Percentiles rank a stretch among this genome's conserved stretches.
Conservation (phyloP, 30 jellyfish, hydroid and myxozoan genomes). For the Mastigias papua region DNA sequence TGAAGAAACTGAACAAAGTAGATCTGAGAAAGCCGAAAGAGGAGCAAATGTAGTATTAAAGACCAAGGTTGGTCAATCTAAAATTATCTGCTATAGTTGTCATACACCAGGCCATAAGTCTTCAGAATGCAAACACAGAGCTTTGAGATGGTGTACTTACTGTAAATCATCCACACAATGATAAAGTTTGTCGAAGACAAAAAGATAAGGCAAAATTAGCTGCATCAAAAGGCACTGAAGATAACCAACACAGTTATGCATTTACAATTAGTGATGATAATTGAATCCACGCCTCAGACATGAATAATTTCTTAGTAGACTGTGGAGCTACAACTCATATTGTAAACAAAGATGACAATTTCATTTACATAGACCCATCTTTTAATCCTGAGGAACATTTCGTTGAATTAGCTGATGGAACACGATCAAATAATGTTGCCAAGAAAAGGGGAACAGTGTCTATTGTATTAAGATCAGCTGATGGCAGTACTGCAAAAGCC, state of each 20-base stretch:
- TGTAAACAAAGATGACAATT: slow-evolving; percentile 55
- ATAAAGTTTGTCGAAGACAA: slow-evolving; percentile 70
- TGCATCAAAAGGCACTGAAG: slow-evolving; percentile 7
- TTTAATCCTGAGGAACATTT: slow-evolving; percentile 76
- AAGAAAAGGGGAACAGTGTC: slow-evolving; percentile 65
- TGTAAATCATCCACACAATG: slow-evolving; percentile 74
- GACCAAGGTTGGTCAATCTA: slow-evolving; percentile 28
- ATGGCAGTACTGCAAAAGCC: slow-evolving; percentile 48
- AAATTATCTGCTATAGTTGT: slow-evolving; percentile 59
- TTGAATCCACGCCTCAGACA: background rate
- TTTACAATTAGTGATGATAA: slow-evolving; percentile 21
- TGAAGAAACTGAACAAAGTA: background rate
- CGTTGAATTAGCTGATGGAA: slow-evolving; percentile 76
- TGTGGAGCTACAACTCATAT: slow-evolving; percentile 78
- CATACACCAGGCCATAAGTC: slow-evolving; percentile 83
- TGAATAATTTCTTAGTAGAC: slow-evolving; percentile 51
- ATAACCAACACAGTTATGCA: slow-evolving; percentile 25
- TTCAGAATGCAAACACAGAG: slow-evolving; percentile 44
- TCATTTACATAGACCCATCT: slow-evolving; percentile 41
- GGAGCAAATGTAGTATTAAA: slow-evolving; percentile 22
- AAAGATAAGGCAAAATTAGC: slow-evolving; percentile 51
- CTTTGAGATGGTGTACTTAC: slow-evolving; percentile 55
- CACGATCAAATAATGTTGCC: slow-evolving; percentile 73
- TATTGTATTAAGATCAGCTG: slow-evolving; percentile 10
- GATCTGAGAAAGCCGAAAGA: slow-evolving; percentile 21